Base-by-base conservation (phyloP, 1,140 invertebrate species). In the Trachelipus rathkii region DNA sequence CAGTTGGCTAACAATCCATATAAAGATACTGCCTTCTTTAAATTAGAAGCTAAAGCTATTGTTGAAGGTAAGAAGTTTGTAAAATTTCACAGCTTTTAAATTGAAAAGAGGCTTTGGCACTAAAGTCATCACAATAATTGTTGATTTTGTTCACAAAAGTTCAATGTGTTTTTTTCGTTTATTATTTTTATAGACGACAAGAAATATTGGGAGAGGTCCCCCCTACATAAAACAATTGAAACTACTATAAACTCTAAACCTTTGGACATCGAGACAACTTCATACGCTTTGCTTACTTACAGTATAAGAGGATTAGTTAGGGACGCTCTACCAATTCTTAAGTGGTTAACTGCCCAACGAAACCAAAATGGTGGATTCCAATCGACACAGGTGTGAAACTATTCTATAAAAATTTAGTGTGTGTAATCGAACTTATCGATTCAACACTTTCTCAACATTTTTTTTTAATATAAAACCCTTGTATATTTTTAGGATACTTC, bases 191-290 rank as follows among this genome's bases (percentile, higher is more conserved):
- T 86, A 87, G 87, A 89, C 77, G 91, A 89, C 8, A 84, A 87
- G 53, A 92, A 91, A 82, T 92, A 91, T 89, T 94, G 92, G 92
- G 88, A 89, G 89, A 78, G 85, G 86, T 10, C 82, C 87, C 0
- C 85, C 86, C 83, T 87, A 3, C 77, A 76, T 23, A 83, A 84
- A 7, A 89, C 90, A 46, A 89, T 89, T 77, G 89, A 90, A 77
- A 92, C 92, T 83, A 92, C 93, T 0, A 82, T 78, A 23, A 82
- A 90, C 66, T 89, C 91, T 7, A 88, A 90, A 67, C 91, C 92
- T 13, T 88, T 92, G 3, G 93, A 95, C 81, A 90, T 96, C n/a
- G 92, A 94, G 84, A 94, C 94, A 85, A 93, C 94, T 0, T 89
- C 94, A 0, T 97, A 96, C 86, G 93, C 90, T 0, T 84, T 94